Base-by-base conservation (phyloP, 1,140 invertebrate species). In the Ceratina australensis region DNA sequence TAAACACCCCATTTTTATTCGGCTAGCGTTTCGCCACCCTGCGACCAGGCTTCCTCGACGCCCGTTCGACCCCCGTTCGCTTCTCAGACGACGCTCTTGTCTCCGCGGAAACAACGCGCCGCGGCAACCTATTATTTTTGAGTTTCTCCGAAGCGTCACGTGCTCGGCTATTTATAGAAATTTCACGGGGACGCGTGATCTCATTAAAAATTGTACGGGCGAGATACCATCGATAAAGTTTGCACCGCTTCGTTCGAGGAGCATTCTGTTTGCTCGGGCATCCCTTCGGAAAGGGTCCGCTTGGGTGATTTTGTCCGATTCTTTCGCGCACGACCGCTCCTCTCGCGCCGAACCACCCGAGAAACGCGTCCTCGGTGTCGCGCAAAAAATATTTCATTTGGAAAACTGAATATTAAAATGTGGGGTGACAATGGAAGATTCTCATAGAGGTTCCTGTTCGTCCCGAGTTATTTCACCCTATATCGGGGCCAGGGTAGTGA, bases 1-100 rank as follows among this genome's bases (percentile, higher is more conserved):
- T 92, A 92, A 92, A 92, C 92, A 92, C 91, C 91, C 92, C 89
- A 92, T 92, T 92, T 92, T 92, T 92, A 92, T 92, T 92, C 92
- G 88, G 82, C 69, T 71, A 81, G 85, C 91, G 91, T 92, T 89
- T 89, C 79, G 42, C 76, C 77, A 84, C 79, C 71, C 81, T 57
- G 59, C 79, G 60, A 59, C 18, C 63, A 61, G 50, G 67, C 65
- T 28, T 71, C 61, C 63, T 42, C 78, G 68, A 79, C n/a, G 69
- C 42, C 74, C 61, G 49, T 74, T 78, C 77, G 59, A 47, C 73
- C 73, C 60, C 52, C 67, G 20, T 18, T n/a, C n/a, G 71, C 28
- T 86, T 72, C 84, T 87, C 78, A 84, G 78, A 72, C 73, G 56
- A 69, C 66, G 78, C 52, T 79, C 82, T 82, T 68, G 66, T 72